Evolutionary conservation across 1,140 invertebrate genomes (phyloP).

Genomic region (Zaprionus ghesquierei): DNA sequence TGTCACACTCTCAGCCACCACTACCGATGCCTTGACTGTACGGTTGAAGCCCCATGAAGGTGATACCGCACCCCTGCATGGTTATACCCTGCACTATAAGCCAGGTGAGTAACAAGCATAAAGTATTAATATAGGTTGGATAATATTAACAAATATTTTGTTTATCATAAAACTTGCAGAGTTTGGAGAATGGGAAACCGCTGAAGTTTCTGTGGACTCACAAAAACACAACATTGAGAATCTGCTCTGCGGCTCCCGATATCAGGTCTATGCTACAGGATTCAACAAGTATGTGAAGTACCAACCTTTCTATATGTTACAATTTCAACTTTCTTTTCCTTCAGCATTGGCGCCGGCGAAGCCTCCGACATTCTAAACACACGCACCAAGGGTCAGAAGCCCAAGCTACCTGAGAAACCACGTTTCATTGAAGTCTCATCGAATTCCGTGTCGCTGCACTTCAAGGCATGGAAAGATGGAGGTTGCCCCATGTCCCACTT

Average conservation of each 20-base stretch:
- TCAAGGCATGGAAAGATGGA: conserved; percentile 96
- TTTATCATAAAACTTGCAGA: conserved; percentile 83
- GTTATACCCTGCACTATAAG: conserved; percentile 96
- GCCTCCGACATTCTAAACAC: conserved; percentile 93
- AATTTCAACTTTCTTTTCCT: neutral
- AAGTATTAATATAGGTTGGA: neutral
- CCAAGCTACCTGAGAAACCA: conserved; percentile 93
- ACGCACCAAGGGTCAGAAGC: conserved; percentile 93
- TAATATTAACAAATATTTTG: too few species aligned
- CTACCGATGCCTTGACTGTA: conserved; percentile 91
- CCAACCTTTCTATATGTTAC: neutral
- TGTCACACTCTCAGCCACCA: conserved; percentile 90
- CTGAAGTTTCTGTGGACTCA: conserved; percentile 88
- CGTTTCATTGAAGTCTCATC: conserved; percentile 95
- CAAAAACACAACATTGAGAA: conserved; percentile 94
- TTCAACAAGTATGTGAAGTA: conserved; percentile 90
- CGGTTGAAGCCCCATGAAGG: conserved; percentile 90
- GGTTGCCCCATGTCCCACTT: conserved; percentile 98
- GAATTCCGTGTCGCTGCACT: conserved; percentile 94
- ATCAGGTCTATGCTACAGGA: conserved; percentile 94
- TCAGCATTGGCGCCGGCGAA: conserved; percentile 94
- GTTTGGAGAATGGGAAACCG: conserved; percentile 95
- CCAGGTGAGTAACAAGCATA: conserved; percentile 80
- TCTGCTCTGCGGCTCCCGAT: conserved; percentile 94
- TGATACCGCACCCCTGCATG: conserved; percentile 90